Base-by-base conservation (phyloP, 37 sponge, comb jelly and placozoan genomes). In the Geodia barretti region DNA sequence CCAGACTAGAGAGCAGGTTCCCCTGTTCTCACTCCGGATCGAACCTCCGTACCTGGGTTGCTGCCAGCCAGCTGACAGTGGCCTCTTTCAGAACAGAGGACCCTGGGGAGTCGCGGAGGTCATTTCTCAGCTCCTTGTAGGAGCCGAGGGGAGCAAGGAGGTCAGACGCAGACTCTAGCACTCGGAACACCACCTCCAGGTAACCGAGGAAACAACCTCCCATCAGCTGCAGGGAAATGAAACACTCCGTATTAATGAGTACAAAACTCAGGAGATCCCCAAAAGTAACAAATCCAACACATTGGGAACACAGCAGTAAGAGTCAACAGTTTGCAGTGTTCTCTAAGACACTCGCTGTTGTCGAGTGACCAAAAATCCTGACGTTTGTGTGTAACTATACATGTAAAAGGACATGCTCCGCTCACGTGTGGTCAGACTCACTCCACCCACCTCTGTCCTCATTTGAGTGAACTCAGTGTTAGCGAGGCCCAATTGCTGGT, bases 21-120 rank as follows among this genome's bases (percentile, higher is more conserved):
- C n/a, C n/a, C n/a, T n/a, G n/a, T n/a, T n/a, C n/a, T n/a, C n/a
- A n/a, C n/a, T n/a, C n/a, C n/a, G n/a, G n/a, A n/a, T n/a, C n/a
- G n/a, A n/a, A n/a, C 11, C 26, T 5, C 17, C 84, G 59, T 72
- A 93, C 93, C 87, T 93, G 93, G 24, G 93, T 86, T 24, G 91
- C 86, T 31, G 93, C 80, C 66, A 93, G 62, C 93, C 93, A 93
- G 8, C 78, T 62, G 25, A 88, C 74, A 1, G 90, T 89, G 24
- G 82, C 87, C 60, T 85, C 90, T 32, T 77, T 75, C 41, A 91
- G 69, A 0, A 36, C 41, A 0, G 73, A 71, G 47, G 41, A 73
- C 7, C 76, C 38, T 33, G 60, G 67, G 59, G 79, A 77, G 39
- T 80, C 87, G 1, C 33, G 33, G 2, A 88, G 61, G 0, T 74